Conservation (phyloP, 2,888 invertebrate genomes). For the Aporophyla lueneburgensis region DNA sequence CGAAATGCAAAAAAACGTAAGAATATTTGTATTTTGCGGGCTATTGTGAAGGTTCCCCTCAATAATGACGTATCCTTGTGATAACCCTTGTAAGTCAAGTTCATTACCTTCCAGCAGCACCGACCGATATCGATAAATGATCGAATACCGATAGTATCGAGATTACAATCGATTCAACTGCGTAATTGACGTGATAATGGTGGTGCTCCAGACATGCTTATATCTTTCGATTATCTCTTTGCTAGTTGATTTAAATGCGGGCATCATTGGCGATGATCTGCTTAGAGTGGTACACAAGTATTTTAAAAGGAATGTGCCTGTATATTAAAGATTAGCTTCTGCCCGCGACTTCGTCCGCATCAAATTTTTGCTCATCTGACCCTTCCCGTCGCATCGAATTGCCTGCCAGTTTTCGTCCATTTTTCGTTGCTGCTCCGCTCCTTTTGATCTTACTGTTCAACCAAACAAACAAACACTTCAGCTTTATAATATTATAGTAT, state of each 20-base stretch:
- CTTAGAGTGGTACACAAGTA: neutral
- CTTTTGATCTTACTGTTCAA: too few species aligned
- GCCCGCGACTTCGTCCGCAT: too few species aligned
- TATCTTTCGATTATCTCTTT: conserved; percentile 62
- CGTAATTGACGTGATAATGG: conserved; percentile 75
- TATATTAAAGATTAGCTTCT: too few species aligned
- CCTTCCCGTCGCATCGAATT: too few species aligned
- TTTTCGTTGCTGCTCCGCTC: too few species aligned
- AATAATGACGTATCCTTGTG: neutral
- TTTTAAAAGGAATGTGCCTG: neutral
- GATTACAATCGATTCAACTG: conserved; percentile 66
- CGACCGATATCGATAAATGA: conserved; percentile 60
- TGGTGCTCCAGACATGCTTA: conserved; percentile 65
- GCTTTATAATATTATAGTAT: too few species aligned
- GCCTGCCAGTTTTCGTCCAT: too few species aligned
- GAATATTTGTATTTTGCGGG: too few species aligned
- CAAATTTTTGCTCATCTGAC: too few species aligned
- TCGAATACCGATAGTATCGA: conserved; percentile 67
- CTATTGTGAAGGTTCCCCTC: too few species aligned
- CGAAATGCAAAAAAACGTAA: too few species aligned
- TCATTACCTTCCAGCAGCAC: conserved; percentile 5
- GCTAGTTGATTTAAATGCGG: conserved; percentile 38
- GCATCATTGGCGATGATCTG: conserved; percentile 17
- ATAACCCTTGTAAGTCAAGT: neutral
- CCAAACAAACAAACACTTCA: too few species aligned